Evolutionary conservation across 2,113 vertebrate genomes (phyloP), one percentile per base, ranked within the genome.

Genomic region (Notarius quadriscutis): DNA sequence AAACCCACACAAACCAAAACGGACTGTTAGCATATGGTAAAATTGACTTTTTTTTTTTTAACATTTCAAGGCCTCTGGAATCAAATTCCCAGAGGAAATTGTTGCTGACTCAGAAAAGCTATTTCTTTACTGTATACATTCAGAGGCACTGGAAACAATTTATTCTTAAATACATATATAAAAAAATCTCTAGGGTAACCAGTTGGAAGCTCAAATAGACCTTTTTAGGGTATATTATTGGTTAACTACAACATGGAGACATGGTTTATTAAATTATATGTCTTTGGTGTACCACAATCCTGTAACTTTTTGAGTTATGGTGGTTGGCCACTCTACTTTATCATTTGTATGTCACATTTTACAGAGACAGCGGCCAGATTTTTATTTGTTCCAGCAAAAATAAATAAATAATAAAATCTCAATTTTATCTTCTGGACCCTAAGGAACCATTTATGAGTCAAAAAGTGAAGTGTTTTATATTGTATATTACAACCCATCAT

Each of bases 71-170:
- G 51, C 63, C 15, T 41, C 34, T 18, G 41, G 65, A 78, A 84
- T 88, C 67, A 84, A 17, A 55, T 81, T 62, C 81, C 80, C 15
- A 20, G 25, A 85, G 74, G 80, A 89, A 91, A 91, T 84, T 79
- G 25, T 88, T 79, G 65, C 57, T 87, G 89, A 91, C 87, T 87
- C 82, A 77, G 60, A 34, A 84, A 87, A 88, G 88, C 79, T 90
- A 88, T 81, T 86, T 84, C 51, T 81, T 71, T 83, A 71, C 84
- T 87, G 48, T 82, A 84, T 58, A 84, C 51, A 62, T 88, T 58
- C 27, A n/a, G 80, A 84, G 20, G 30, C 81, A 67, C 84, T 81
- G n/a, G 53, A 87, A 82, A 50, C 77, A 63, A 72, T 53, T 81
- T 74, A 27, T 48, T 57, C 27, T 41, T 74, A 20, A 25, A 81